phyloP scores from a whole-genome alignment of 2,888 invertebrate genomes.

The Apamea crenata region DNA sequence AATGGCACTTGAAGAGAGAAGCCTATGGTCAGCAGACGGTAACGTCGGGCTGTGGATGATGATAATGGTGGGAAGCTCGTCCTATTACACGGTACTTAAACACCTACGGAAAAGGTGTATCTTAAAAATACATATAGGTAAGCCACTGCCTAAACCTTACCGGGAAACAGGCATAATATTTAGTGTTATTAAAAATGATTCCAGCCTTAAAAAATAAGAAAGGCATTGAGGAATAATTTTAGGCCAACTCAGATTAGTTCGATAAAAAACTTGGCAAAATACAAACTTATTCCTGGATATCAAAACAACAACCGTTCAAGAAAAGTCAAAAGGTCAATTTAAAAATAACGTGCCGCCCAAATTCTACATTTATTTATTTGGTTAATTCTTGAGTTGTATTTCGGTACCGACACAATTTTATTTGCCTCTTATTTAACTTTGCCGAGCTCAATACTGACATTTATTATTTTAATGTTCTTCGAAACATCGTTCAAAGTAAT shows the following conservation, averaged over 20 bases:
- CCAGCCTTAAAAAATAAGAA: too few relatives aligned
- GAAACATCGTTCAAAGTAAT: slow-evolving; percentile 15
- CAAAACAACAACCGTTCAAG: background rate
- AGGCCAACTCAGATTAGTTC: background rate
- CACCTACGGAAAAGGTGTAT: too few relatives aligned
- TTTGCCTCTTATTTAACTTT: slow-evolving; percentile 17
- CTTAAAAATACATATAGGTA: too few relatives aligned
- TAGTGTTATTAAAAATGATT: too few relatives aligned
- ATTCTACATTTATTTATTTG: background rate
- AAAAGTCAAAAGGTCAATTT: background rate
- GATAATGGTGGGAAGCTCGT: too few relatives aligned
- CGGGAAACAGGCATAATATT: too few relatives aligned
- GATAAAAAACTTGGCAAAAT: background rate
- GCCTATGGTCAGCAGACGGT: too few relatives aligned
- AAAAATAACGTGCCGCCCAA: background rate
- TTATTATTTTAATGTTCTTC: slow-evolving; percentile 9
- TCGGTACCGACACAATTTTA: background rate
- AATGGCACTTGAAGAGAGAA: too few relatives aligned
- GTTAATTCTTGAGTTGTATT: slow-evolving; percentile 10
- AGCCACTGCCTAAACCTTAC: too few relatives aligned
- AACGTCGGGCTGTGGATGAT: too few relatives aligned
- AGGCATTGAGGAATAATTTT: background rate
- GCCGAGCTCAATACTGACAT: background rate
- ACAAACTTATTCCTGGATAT: background rate
- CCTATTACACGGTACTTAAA: too few relatives aligned